These are phyloP conservation scores for Falcunculus frontatus DNA, from an alignment of 2,113 vertebrate species.

Conservation along the genomic window DNA sequence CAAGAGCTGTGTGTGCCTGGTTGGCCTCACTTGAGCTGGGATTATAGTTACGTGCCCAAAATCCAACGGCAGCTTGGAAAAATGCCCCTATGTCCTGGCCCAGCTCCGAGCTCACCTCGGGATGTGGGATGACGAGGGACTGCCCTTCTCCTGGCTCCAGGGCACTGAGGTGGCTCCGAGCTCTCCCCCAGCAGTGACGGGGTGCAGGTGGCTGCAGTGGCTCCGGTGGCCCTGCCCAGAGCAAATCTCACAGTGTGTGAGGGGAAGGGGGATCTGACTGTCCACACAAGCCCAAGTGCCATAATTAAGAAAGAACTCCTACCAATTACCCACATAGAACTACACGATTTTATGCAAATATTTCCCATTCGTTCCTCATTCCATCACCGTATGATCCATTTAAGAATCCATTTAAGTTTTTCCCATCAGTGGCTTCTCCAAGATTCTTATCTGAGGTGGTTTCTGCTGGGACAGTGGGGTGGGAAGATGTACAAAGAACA, in stretches of 20 bases:
- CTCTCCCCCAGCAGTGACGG: neutral
- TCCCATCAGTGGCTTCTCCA: neutral
- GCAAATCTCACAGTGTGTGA: neutral
- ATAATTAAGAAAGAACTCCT: neutral
- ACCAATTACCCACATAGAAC: neutral
- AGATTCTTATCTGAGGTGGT: neutral
- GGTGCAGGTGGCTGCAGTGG: neutral
- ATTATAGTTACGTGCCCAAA: neutral
- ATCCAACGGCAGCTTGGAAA: neutral
- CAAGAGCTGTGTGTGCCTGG: rapidly evolving
- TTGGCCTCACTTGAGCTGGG: neutral
- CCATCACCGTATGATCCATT: neutral
- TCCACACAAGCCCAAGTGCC: neutral
- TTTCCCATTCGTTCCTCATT: neutral
- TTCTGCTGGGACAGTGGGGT: neutral
- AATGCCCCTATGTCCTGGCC: rapidly evolving
- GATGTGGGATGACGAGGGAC: rapidly evolving
- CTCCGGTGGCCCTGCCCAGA: neutral
- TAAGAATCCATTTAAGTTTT: neutral
- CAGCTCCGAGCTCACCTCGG: rapidly evolving
- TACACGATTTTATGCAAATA: neutral
- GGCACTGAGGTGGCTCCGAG: neutral
- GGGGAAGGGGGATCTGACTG: neutral
- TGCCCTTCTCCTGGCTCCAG: neutral
- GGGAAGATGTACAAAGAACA: neutral